Base-by-base conservation (phyloP, 2,113 vertebrate species). In the Numida meleagris region DNA sequence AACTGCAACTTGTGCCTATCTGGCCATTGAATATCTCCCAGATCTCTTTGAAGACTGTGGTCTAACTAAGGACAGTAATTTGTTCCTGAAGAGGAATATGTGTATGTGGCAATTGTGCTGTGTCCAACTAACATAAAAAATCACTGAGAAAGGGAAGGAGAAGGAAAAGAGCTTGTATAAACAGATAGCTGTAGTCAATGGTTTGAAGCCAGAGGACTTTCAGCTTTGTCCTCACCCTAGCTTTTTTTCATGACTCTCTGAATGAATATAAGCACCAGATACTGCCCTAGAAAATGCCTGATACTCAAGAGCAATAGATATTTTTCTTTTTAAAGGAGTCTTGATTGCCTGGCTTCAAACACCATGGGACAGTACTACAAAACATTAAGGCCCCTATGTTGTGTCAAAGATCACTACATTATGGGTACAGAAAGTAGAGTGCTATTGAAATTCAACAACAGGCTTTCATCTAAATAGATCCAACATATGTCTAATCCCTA, bases 391-490 rank as follows among this genome's bases (percentile, higher is more conserved):
- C 1, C 27, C 58, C 36, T 43, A 3, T 15, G 23, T 55, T 62
- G 20, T 70, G 42, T 89, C 45, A 82, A 45, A 74, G 43, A 55
- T 86, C 29, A 23, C 45, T 86, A 71, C 55, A 51, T 63, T 86
- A 8, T 16, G 48, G 24, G 25, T 53, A 76, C 16, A 51, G 61
- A 92, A 80, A 86, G 34, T 33, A 63, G 86, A 86, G 48, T 1
- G 0, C 40, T 74, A 68, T 5, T 84, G 86, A 77, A 86, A 88
- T 84, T 88, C 80, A 77, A 2, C 59, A 76, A 57, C 66, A 68
- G 53, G 58, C 48, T 92, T 88, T 94, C 53, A 78, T 78, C 66
- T 53, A 81, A 75, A 42, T 55, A 78, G 63, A 87, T 63, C 43
- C 67, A 92, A 55, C 50, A 82, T 66, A 84, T 42, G 61, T 51